phyloP scores from a whole-genome alignment of 2,113 vertebrate genomes.

The Micromys minutus region DNA sequence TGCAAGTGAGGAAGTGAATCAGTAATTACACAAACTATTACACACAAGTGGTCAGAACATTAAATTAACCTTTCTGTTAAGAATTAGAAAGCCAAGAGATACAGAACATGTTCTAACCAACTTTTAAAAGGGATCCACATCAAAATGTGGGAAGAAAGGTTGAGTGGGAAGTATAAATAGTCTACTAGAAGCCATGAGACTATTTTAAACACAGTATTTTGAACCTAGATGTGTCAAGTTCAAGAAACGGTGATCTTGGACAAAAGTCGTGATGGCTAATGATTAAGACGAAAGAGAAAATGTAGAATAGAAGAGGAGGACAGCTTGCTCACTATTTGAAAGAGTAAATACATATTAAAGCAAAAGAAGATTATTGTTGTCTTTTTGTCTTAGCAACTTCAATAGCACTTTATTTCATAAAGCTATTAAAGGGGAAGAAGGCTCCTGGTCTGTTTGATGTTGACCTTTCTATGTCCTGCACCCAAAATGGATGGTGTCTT shows the following conservation, averaged over 20 bases:
- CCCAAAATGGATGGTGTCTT: too few relatives aligned
- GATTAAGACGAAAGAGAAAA: constrained; percentile 48
- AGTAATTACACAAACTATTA: constrained; percentile 63
- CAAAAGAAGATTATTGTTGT: neutral
- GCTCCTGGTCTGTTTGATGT: neutral
- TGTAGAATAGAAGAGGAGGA: neutral
- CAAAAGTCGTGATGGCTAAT: constrained; percentile 44
- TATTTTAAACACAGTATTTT: constrained; percentile 65
- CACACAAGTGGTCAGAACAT: constrained; percentile 65
- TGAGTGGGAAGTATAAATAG: neutral
- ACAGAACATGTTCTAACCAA: constrained; percentile 55
- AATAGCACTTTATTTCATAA: neutral
- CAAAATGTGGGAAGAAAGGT: constrained; percentile 44
- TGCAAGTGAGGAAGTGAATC: constrained; percentile 70
- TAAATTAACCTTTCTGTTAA: constrained; percentile 62
- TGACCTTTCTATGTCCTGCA: too few relatives aligned
- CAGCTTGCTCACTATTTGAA: neutral
- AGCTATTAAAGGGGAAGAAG: neutral
- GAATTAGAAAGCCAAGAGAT: constrained; percentile 51
- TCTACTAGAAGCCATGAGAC: constrained; percentile 57
- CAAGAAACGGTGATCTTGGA: constrained; percentile 64
- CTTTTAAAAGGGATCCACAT: constrained; percentile 56
- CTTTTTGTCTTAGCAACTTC: neutral
- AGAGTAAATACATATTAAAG: neutral
- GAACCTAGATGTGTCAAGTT: constrained; percentile 28